Conservation (phyloP, 2,888 invertebrate species). For the Amitus sp. region DNA sequence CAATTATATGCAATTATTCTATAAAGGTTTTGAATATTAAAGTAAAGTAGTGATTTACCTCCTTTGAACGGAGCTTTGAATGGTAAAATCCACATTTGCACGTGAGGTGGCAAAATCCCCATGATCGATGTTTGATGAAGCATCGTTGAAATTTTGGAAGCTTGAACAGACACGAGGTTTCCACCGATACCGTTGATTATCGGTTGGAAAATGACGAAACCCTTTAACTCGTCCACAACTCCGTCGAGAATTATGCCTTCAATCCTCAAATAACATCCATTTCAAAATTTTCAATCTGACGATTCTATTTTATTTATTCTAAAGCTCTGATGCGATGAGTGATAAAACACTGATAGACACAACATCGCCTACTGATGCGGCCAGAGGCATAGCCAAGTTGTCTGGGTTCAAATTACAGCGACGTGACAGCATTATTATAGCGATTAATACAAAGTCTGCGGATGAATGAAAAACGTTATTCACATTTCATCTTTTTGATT, state of each 20-base stretch:
- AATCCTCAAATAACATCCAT: conserved; percentile 37
- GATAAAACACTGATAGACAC: conserved; percentile 87
- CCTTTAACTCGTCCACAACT: conserved; percentile 78
- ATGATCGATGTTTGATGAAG: conserved; percentile 86
- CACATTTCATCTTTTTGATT: too few relatives aligned
- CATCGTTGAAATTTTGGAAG: conserved; percentile 87
- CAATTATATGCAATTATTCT: too few relatives aligned
- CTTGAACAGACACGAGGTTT: conserved; percentile 91
- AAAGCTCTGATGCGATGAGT: too few relatives aligned
- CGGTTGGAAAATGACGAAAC: conserved; percentile 87
- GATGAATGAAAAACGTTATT: too few relatives aligned
- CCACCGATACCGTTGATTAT: conserved; percentile 94
- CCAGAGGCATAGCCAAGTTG: conserved; percentile 95
- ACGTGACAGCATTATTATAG: conserved; percentile 87
- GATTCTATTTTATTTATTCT: too few relatives aligned
- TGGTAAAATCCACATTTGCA: conserved; percentile 79
- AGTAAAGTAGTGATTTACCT: too few relatives aligned
- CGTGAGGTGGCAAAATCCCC: conserved; percentile 80
- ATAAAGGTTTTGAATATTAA: too few relatives aligned
- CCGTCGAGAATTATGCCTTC: conserved; percentile 90
- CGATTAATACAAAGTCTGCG: conserved; percentile 91
- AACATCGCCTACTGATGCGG: conserved; percentile 95
- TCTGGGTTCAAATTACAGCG: conserved; percentile 92
- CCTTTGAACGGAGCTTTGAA: conserved; percentile 84
- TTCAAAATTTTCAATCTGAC: conserved; percentile 1